Base-by-base conservation (phyloP, 2,888 invertebrate genomes). In the Spatulosminthurus flaviceps region DNA sequence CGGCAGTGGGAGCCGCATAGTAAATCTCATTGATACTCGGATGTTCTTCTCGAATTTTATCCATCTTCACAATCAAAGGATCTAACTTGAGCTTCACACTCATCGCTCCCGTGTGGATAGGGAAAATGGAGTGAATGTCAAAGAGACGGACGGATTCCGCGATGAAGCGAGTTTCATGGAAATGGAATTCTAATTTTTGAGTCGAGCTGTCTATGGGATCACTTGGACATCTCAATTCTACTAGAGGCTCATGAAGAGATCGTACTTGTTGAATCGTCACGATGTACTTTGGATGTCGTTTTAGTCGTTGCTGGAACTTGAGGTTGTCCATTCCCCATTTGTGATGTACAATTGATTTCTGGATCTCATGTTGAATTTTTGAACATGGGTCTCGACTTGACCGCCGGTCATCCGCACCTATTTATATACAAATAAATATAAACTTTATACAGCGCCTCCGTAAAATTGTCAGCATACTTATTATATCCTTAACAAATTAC, bases 41-140 rank as follows among this genome's bases (percentile, higher is more conserved):
- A 34, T 61, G 71, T 19, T 72, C 64, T 26, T 83, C 83, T 19
- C 80, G 82, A 0, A 83, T 79, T 34, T 82, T 82, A 43, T 84
- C 83, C 77, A 84, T 71, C 0, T 69, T 75, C 16, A 84, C 82
- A 4, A 84, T 72, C 61, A 84, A 69, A n/a, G 83, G 83, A 34
- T 84, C 83, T 80, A 84, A 61, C 75, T 81, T 83, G 51, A 84
- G 78, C 64, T 82, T 82, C 5, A 84, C 83, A 43, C 73, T 80
- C 80, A 84, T 80, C 7, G 80, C 70, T 0, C 84, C 84, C 0
- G 83, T 81, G 60, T 84, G 84, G 29, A 84, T 79, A 1, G 84
- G 84, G 80, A 84, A 84, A 43, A 84, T 84, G n/a, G 83, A 84
- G 61, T 83, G 81, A 42, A 84, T 84, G 78, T 84, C 84, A 77